phyloP scores from a whole-genome alignment of 2,113 vertebrate genomes.

The Oncorhynchus clarkii region DNA sequence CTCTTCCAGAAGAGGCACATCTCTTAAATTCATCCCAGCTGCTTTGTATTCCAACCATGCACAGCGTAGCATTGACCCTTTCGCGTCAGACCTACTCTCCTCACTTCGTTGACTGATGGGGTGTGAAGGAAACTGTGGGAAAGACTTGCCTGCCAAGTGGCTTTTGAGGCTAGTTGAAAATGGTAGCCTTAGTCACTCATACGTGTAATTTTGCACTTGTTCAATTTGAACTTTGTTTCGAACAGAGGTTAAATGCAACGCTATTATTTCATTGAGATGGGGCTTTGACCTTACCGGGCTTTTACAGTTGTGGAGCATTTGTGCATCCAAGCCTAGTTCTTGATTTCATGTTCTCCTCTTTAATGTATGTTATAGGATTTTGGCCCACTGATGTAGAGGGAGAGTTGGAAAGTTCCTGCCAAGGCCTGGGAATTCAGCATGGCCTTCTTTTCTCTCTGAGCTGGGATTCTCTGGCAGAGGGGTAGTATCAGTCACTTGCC shows the following conservation, averaged over 20 bases:
- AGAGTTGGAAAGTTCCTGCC: background rate
- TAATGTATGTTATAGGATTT: background rate
- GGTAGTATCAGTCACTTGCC: no score
- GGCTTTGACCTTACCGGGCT: background rate
- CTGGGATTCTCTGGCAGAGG: background rate
- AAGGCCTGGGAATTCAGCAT: background rate
- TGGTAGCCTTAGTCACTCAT: conserved; percentile 44
- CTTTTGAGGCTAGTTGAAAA: conserved; percentile 53
- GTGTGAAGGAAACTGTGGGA: conserved; percentile 62
- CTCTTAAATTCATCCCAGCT: conserved; percentile 42
- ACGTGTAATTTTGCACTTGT: conserved; percentile 57
- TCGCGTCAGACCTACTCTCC: conserved; percentile 42
- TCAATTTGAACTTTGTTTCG: conserved; percentile 34
- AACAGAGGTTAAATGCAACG: conserved; percentile 9
- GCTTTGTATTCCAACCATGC: conserved; percentile 63
- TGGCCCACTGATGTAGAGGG: background rate
- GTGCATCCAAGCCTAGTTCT: background rate
- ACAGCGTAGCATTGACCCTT: conserved; percentile 53
- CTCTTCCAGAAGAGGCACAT: background rate
- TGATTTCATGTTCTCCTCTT: background rate
- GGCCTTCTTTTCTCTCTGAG: background rate
- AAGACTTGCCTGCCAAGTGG: conserved; percentile 55
- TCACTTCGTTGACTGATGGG: conserved; percentile 57
- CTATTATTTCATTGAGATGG: background rate
- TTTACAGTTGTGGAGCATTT: background rate